Conservation (phyloP, 2,797 vertebrate species). For the Cossypha caffra region DNA sequence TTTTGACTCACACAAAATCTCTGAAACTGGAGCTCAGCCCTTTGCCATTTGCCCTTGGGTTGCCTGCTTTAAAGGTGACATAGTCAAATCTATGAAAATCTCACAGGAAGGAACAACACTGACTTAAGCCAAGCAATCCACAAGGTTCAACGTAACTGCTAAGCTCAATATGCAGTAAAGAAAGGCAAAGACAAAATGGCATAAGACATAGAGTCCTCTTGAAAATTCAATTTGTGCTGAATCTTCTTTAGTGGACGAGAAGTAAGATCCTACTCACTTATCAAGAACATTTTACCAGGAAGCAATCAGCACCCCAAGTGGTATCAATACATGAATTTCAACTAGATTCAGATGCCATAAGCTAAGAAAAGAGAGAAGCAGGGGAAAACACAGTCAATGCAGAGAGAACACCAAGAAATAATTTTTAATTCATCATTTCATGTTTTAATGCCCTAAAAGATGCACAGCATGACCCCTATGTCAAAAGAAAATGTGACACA, state of each 20-base stretch:
- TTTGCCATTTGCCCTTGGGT: background rate
- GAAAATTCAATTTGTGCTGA: background rate
- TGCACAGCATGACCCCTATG: background rate
- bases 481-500: background rate
- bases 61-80: background rate
- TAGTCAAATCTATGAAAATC: background rate
- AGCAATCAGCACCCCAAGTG: background rate
- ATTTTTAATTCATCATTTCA: background rate
- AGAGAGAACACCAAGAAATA: background rate
- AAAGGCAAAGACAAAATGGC: background rate
- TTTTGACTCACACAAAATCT: background rate
- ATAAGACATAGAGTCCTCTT: background rate
- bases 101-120: background rate
- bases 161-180: background rate
- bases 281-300: background rate
- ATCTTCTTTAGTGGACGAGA: background rate
- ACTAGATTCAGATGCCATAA: background rate
- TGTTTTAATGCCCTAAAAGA: background rate
- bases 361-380: background rate
- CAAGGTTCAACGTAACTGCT: background rate
- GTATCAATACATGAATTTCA: background rate
- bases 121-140: background rate
- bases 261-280: background rate
- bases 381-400: background rate
- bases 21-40: background rate